Percentiles rank a stretch among this genome's conserved stretches.
Evolutionary conservation across 2,888 invertebrate genomes (phyloP).

Genomic region (Leptinotarsa rubiginosa): DNA sequence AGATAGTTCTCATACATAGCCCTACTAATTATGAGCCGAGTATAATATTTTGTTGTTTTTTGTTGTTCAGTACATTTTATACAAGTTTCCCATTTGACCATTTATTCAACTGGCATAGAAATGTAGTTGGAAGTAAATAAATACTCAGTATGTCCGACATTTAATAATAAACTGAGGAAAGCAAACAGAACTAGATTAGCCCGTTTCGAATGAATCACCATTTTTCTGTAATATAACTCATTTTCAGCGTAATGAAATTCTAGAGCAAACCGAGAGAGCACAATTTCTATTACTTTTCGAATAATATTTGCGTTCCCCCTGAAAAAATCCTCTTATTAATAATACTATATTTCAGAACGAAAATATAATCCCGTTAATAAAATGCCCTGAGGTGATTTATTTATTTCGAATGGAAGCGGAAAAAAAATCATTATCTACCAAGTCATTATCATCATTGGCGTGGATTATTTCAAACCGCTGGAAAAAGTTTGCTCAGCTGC

Average conservation of each 20-base stretch:
- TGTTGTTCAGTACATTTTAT: neutral
- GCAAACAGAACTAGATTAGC: slow-evolving; percentile 22
- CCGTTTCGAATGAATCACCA: slow-evolving; percentile 34
- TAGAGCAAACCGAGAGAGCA: slow-evolving; percentile 23
- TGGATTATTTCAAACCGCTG: neutral
- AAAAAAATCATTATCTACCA: slow-evolving; percentile 29
- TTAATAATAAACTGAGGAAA: slow-evolving; percentile 28
- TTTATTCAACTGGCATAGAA: slow-evolving; percentile 1
- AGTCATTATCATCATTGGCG: slow-evolving; percentile 26
- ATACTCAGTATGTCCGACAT: slow-evolving; percentile 15
- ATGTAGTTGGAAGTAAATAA: slow-evolving; percentile 5
- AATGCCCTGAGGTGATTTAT: slow-evolving; percentile 36
- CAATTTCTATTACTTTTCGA: slow-evolving; percentile 29
- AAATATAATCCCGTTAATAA: slow-evolving; percentile 38
- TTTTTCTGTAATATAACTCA: slow-evolving; percentile 30
- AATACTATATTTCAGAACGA: slow-evolving; percentile 31
- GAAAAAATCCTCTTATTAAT: slow-evolving; percentile 31
- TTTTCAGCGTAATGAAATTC: slow-evolving; percentile 31
- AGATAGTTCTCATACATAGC: too few species aligned
- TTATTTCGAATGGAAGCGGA: slow-evolving; percentile 23
- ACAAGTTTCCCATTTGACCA: neutral
- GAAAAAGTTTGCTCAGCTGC: neutral
- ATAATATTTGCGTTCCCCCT: slow-evolving; percentile 23
- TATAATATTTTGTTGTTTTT: too few species aligned
- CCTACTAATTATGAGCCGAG: too few species aligned